A percentile compares a stretch with the other conserved stretches of the same genome.
Evolutionary conservation across 2,113 vertebrate species (phyloP).

Genomic region (Urocitellus parryii): DNA sequence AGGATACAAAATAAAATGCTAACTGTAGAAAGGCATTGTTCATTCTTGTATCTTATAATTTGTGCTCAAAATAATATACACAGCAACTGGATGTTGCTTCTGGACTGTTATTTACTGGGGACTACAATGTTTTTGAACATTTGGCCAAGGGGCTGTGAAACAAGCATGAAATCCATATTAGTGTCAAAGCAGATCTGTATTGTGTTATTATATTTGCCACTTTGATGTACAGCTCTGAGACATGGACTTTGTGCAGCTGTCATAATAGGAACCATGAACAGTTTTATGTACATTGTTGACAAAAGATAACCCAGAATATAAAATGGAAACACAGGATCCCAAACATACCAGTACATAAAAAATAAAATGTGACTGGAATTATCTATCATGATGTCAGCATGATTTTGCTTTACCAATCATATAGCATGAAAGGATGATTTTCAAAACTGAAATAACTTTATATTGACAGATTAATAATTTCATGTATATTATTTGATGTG

Average conservation of each 20-base stretch:
- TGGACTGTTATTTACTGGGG: conserved; percentile 46
- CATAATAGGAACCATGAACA: conserved; percentile 51
- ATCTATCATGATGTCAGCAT: neutral
- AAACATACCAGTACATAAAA: conserved; percentile 8
- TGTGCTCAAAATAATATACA: conserved; percentile 57
- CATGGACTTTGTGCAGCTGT: conserved; percentile 58
- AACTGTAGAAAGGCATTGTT: neutral
- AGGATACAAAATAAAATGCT: conserved; percentile 40
- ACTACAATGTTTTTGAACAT: conserved; percentile 61
- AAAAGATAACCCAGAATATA: conserved; percentile 41
- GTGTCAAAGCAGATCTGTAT: conserved; percentile 68
- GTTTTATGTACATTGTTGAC: conserved; percentile 45
- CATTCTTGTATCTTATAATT: conserved; percentile 48
- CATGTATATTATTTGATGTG: conserved; percentile 7
- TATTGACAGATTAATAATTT: neutral
- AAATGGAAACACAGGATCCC: conserved; percentile 4
- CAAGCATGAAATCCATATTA: conserved; percentile 71
- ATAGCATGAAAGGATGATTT: neutral
- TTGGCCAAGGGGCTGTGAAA: conserved; percentile 64
- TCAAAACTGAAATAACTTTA: conserved; percentile 41
- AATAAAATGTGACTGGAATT: conserved; percentile 33
- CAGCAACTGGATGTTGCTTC: conserved; percentile 38
- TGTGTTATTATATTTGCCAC: conserved; percentile 61
- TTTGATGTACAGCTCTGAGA: conserved; percentile 68
- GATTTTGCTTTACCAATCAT: conserved; percentile 17